Evolutionary conservation across 2,797 vertebrate species (phyloP), one percentile per base, ranked within the genome.

Genomic region (Enoplosus armatus): DNA sequence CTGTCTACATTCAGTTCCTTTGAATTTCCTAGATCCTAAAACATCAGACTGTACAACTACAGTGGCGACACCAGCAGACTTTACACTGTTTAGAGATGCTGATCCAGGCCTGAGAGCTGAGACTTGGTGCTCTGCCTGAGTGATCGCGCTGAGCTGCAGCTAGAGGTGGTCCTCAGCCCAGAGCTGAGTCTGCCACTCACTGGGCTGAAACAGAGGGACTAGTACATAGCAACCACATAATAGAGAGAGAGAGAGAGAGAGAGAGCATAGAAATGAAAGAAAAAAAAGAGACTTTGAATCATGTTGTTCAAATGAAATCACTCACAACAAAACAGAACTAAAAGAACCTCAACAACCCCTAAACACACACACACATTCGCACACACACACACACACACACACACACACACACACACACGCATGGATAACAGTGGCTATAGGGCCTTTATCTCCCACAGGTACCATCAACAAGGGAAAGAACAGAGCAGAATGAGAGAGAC

Each of bases 161-260:
- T 37, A 60, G 72, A 85, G 54, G 26, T 53, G 83, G 45, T 71
- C 62, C 14, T 64, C 4, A 59, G 80, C 22, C 37, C 54, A 27
- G 50, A 78, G 72, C 67, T 47, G 26, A 77, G 53, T 43, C 54
- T 66, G 79, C 62, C 39, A 27, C 37, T 75, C 26, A 27, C 55
- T 2, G 35, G 59, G 45, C 84, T 55, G 4, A 86, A 75, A 70
- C 72, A 72, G 26, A 69, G 66, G 70, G 61, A 80, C 55, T n/a
- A 2, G 56, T 1, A 67, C 54, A 65, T 27, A 73, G 54, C 41
- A 56, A 5, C 9, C 18, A 54, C 63, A 61, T 26, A 54, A 75
- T 5, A 26, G 37, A 67, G 37, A 37, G 8, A 66, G 20, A 33
- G 16, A 31, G n/a, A 29, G 47, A 73, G 39, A 50, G 3, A 61